Evolutionary conservation across 2,888 invertebrate genomes (phyloP).

Genomic region (Drosophila colorata): DNA sequence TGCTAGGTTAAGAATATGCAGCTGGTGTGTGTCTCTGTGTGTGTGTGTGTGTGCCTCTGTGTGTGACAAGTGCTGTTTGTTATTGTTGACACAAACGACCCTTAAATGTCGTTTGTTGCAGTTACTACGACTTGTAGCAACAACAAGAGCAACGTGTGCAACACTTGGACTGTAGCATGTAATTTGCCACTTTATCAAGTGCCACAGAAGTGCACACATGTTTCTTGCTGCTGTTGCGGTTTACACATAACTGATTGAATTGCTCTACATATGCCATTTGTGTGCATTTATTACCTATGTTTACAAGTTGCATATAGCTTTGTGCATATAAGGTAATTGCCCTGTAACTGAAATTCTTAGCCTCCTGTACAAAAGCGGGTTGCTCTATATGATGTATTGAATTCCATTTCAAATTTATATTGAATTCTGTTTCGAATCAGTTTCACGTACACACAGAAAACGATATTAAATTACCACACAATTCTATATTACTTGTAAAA

Average conservation of each 20-base stretch:
- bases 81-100: constrained; percentile 59
- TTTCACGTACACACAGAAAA: too few relatives aligned
- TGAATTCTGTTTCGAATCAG: too few relatives aligned
- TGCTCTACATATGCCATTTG: neutral
- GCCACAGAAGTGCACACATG: constrained; percentile 15
- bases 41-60: neutral
- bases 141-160: constrained; percentile 14
- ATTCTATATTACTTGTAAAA: too few relatives aligned
- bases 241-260: neutral
- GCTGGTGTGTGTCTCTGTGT: constrained; percentile 1
- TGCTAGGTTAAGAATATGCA: constrained; percentile 32
- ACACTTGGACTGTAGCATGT: constrained; percentile 14
- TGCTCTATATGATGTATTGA: too few relatives aligned
- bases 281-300: neutral
- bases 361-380: too few relatives aligned
- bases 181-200: constrained; percentile 51
- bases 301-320: neutral
- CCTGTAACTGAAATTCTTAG: neutral
- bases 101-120: constrained; percentile 58
- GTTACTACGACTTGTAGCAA: constrained; percentile 32
- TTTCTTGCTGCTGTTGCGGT: neutral
- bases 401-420: too few relatives aligned
- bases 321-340: neutral
- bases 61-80: constrained; percentile 34
- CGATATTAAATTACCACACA: too few relatives aligned